Conservation (phyloP, 1,140 invertebrate species). For the Drosophila bocqueti region DNA sequence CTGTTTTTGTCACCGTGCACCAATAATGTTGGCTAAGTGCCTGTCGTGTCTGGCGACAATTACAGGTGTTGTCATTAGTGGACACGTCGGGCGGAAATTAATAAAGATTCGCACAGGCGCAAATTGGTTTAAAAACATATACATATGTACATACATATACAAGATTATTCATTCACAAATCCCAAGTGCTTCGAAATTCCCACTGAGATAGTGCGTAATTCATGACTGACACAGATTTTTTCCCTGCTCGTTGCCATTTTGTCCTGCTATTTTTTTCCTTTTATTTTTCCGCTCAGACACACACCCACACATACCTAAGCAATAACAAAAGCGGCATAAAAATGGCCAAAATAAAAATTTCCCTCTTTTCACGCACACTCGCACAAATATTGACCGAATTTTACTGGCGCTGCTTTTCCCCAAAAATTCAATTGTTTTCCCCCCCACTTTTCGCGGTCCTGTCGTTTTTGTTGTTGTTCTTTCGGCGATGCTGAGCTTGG, state of each 20-base stretch:
- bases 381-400: slow-evolving; percentile 79
- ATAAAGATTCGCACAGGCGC: slow-evolving; percentile 33
- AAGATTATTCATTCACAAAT: slow-evolving; percentile 38
- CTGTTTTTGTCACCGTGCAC: not conserved
- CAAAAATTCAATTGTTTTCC: slow-evolving; percentile 16
- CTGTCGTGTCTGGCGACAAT: slow-evolving; percentile 32
- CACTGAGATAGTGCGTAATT: slow-evolving; percentile 59
- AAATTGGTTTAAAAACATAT: slow-evolving; percentile 31
- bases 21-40: slow-evolving; percentile 1
- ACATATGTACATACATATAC: not conserved
- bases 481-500: slow-evolving; percentile 13
- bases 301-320: slow-evolving; percentile 5
- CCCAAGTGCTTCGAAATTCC: slow-evolving; percentile 31
- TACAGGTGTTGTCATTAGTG: slow-evolving; percentile 43
- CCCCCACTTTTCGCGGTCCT: not conserved
- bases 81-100: slow-evolving; percentile 24
- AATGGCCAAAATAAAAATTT: slow-evolving; percentile 38
- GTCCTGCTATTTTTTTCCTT: not conserved
- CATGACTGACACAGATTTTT: slow-evolving; percentile 67
- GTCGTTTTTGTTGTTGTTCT: slow-evolving; percentile 21
- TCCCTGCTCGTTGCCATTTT: slow-evolving; percentile 1
- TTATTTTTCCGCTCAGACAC: slow-evolving; percentile 24
- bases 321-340: slow-evolving; percentile 24
- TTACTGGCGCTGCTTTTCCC: slow-evolving; percentile 39
- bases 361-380: slow-evolving; percentile 27